phyloP scores from a whole-genome alignment of 2,888 invertebrate species.

The Amaurobius ferox region DNA sequence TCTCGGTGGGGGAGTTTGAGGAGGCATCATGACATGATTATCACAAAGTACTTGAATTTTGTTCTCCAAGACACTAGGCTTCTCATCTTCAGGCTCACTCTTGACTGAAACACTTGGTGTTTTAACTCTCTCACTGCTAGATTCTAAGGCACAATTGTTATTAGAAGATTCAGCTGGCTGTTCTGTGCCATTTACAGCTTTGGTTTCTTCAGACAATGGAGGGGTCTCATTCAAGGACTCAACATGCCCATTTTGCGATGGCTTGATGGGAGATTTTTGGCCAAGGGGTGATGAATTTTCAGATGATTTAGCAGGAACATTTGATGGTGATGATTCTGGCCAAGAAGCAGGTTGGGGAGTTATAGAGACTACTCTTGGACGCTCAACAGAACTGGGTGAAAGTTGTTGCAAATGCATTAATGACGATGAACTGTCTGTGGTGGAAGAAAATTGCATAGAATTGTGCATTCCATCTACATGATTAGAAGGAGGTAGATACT shows the following conservation, averaged over 20 bases:
- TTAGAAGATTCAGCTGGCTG: slow-evolving; percentile 31
- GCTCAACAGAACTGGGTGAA: slow-evolving; percentile 55
- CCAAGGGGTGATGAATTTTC: background rate
- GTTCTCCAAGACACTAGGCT: slow-evolving; percentile 15
- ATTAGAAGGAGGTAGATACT: slow-evolving; percentile 62
- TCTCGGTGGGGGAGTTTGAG: slow-evolving; percentile 37
- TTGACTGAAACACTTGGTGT: slow-evolving; percentile 31
- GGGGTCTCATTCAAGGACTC: slow-evolving; percentile 6
- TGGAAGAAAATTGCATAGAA: slow-evolving; percentile 24
- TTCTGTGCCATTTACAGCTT: slow-evolving; percentile 30
- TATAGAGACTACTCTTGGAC: slow-evolving; percentile 16
- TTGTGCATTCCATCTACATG: slow-evolving; percentile 48
- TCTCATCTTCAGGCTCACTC: slow-evolving; percentile 5
- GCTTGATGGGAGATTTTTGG: slow-evolving; percentile 49
- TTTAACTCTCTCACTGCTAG: slow-evolving; percentile 47
- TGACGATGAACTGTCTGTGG: slow-evolving; percentile 35
- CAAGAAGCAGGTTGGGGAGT: slow-evolving; percentile 26
- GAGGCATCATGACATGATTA: slow-evolving; percentile 33
- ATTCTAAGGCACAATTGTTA: slow-evolving; percentile 63
- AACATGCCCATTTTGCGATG: slow-evolving; percentile 53
- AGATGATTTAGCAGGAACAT: slow-evolving; percentile 21
- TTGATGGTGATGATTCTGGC: slow-evolving; percentile 32
- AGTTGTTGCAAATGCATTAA: slow-evolving; percentile 64
- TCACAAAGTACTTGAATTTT: slow-evolving; percentile 41
- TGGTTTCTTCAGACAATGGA: slow-evolving; percentile 14